Base-by-base conservation (phyloP, 2,888 invertebrate species). In the Osmoderma eremita region DNA sequence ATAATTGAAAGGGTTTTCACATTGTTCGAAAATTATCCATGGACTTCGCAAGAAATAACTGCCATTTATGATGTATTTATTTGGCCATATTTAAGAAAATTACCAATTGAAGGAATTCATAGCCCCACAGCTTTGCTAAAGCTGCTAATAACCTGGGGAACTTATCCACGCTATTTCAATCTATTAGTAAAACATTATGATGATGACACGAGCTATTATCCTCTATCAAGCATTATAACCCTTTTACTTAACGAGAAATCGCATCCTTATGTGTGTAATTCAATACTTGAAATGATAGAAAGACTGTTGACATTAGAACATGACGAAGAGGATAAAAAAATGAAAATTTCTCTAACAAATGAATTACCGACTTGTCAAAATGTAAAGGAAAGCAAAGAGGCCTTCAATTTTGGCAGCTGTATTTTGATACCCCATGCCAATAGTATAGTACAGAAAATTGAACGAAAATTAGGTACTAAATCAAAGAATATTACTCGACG, bases 101-200 rank as follows among this genome's bases (percentile, higher is more conserved):
- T 97, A 13, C 88, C 91, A 0, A 83, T 87, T 51, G 96, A 97
- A 78, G 91, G 94, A 8, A 88, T 95, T 64, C 90, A 93, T 75
- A 91, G 89, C 73, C 94, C 95, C 0, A 94, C 95, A 0, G 87
- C 91, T 1, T 82, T 97, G 62, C 81, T 97, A 15, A 93, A 91
- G 79, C 81, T 97, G n/a, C 85, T 97, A 17, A 84, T 88, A 24
- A 84, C 86, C 0, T 97, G 96, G 94, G 90, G 92, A 70, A 87
- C 88, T 63, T 90, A 93, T 81, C 90, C 93, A 0, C 87, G 91
- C 80, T 93, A 91, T 77, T 93, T 91, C 77, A 78, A 85, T 20
- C 83, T 94, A 48, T 83, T 97, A 22, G 87, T 88, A 1, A 91
- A 90, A 74, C 81, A 84, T 74, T 80, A 83, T 6, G 79, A 83